Evolutionary conservation across 2,888 invertebrate genomes (phyloP).

Genomic region (Ormyrus thymus): DNA sequence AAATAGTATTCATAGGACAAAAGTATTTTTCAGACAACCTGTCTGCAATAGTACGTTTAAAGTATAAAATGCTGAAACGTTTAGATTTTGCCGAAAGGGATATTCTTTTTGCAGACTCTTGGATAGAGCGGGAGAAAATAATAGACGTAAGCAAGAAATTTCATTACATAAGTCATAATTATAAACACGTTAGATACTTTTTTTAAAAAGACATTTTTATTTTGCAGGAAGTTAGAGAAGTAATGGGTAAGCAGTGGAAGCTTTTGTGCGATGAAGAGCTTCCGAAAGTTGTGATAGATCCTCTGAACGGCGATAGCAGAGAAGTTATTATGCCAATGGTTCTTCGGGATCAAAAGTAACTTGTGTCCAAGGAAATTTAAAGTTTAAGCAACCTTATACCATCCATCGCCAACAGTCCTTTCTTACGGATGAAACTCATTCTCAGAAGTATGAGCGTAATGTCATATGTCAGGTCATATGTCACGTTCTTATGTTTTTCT

Average conservation of each 20-base stretch:
- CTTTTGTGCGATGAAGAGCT: constrained; percentile 76
- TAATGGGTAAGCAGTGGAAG: constrained; percentile 78
- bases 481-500: constrained; percentile 54
- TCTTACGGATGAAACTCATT: constrained; percentile 59
- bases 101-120: constrained; percentile 66
- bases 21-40: constrained; percentile 80
- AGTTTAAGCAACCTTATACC: constrained; percentile 57
- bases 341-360: constrained; percentile 77
- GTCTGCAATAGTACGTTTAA: constrained; percentile 80
- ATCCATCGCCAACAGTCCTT: constrained; percentile 57
- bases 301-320: constrained; percentile 77
- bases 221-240: constrained; percentile 77
- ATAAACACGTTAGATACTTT: background rate
- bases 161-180: background rate
- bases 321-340: constrained; percentile 79
- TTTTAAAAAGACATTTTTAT: background rate
- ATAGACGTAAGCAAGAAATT: constrained; percentile 64
- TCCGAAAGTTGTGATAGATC: constrained; percentile 77
- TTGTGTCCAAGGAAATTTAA: constrained; percentile 48
- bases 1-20: constrained; percentile 78
- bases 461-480: constrained; percentile 48
- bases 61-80: constrained; percentile 77
- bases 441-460: constrained; percentile 61
- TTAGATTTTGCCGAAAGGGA: constrained; percentile 78
- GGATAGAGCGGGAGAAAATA: constrained; percentile 60